A percentile compares a stretch with the other conserved stretches of the same genome.
Conservation (phyloP, 2,888 invertebrate genomes). For the Theretra japonica region DNA sequence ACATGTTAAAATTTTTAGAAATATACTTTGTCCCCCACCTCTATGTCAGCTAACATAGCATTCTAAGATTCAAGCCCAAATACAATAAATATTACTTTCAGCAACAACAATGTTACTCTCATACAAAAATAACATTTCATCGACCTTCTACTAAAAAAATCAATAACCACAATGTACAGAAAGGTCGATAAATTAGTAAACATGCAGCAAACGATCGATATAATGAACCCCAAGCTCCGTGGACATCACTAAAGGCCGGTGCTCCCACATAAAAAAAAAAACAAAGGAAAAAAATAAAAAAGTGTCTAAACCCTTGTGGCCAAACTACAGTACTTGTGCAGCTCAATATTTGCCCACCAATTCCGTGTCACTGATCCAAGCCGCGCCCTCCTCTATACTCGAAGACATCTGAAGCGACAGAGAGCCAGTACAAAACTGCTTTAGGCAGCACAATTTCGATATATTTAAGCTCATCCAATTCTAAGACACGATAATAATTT, state of each 20-base stretch:
- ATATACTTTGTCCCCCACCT: neutral
- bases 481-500: too few species aligned
- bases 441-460: neutral
- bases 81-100: neutral
- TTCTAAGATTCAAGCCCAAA: neutral
- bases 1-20: neutral
- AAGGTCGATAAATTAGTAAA: constrained; percentile 13
- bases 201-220: constrained; percentile 39
- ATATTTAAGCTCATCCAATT: neutral
- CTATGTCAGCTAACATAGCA: neutral
- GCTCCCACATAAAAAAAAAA: constrained; percentile 40
- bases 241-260: constrained; percentile 32
- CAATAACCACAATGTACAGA: neutral
- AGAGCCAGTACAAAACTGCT: neutral
- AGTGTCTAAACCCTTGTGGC: constrained; percentile 50
- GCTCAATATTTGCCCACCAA: constrained; percentile 73
- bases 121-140: neutral
- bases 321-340: constrained; percentile 53
- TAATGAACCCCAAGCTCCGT: constrained; percentile 26
- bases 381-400: constrained; percentile 75
- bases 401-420: constrained; percentile 71
- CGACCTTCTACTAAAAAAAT: neutral
- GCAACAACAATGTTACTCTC: neutral
- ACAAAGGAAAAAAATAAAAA: constrained; percentile 47
- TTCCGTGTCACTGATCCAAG: constrained; percentile 82